phyloP scores from a whole-genome alignment of 2,888 invertebrate species.

The Thecophora atra region DNA sequence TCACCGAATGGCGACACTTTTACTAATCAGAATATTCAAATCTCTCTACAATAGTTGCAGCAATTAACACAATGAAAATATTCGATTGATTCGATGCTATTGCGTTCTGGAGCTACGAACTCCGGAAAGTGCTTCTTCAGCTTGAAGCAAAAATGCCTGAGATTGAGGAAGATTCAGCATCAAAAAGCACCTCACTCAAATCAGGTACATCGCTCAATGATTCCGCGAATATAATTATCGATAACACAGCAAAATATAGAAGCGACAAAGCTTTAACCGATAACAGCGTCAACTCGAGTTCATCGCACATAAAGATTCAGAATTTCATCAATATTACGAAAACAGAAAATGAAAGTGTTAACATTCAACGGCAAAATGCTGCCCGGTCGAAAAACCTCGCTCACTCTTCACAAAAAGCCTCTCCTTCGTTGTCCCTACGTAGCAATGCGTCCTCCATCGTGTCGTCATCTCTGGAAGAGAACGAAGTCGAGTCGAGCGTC shows the following conservation, averaged over 20 bases:
- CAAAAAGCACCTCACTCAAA: constrained; percentile 37
- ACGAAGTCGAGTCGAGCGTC: constrained; percentile 60
- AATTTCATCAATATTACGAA: constrained; percentile 45
- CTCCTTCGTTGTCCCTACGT: constrained; percentile 60
- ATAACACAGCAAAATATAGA: constrained; percentile 50
- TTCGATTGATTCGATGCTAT: too few relatives aligned
- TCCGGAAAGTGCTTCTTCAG: too few relatives aligned
- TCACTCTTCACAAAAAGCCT: constrained; percentile 41
- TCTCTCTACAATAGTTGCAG: too few relatives aligned
- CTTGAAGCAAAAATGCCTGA: constrained; percentile 40
- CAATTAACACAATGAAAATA: too few relatives aligned
- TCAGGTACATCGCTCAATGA: constrained; percentile 61
- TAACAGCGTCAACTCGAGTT: constrained; percentile 22
- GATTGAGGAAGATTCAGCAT: constrained; percentile 48
- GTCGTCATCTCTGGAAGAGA: constrained; percentile 61
- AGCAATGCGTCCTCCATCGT: constrained; percentile 61
- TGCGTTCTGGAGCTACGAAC: not conserved
- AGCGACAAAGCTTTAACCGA: constrained; percentile 20
- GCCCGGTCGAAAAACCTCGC: constrained; percentile 23
- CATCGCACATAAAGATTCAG: constrained; percentile 42
- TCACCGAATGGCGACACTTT: too few relatives aligned
- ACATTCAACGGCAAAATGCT: not conserved
- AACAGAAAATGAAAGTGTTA: constrained; percentile 20
- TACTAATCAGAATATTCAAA: too few relatives aligned
- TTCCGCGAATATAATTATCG: constrained; percentile 60